A percentile compares a stretch with the other conserved stretches of the same genome.
Evolutionary conservation across 1,140 invertebrate species (phyloP).

Genomic region (Cotesia vestalis): DNA sequence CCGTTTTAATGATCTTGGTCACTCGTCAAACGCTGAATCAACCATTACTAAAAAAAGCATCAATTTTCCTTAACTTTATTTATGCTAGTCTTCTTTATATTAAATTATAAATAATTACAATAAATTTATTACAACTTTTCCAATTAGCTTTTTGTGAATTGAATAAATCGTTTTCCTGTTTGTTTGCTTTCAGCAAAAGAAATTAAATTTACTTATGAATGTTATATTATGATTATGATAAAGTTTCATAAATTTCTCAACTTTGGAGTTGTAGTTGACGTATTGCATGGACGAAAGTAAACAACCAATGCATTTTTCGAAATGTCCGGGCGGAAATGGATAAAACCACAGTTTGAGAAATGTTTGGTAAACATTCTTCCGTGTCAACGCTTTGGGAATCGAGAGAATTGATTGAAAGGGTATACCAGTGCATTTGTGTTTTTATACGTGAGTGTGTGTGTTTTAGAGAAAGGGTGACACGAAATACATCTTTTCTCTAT

Average conservation of each 20-base stretch:
- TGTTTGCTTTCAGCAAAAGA: no score
- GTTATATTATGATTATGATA: background rate
- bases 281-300: conserved; percentile 13
- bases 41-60: no score
- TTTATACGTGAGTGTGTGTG: no score
- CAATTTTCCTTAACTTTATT: no score
- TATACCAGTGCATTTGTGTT: background rate
- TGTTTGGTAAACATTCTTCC: conserved; percentile 33
- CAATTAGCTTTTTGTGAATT: no score
- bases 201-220: no score
- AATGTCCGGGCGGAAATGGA: conserved; percentile 15
- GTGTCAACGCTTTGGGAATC: conserved; percentile 24
- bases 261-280: background rate
- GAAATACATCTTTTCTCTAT: background rate
- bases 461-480: background rate
- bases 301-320: conserved; percentile 28
- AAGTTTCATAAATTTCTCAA: conserved; percentile 11
- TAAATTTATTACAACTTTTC: no score
- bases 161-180: no score
- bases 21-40: background rate
- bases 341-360: conserved; percentile 31
- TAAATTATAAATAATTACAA: no score
- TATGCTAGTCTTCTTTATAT: no score
- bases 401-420: conserved; percentile 24
- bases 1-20: conserved; percentile 10